A percentile compares a stretch with the other conserved stretches of the same genome.
Conservation (phyloP, 2,888 invertebrate genomes). For the Andricus curvator region DNA sequence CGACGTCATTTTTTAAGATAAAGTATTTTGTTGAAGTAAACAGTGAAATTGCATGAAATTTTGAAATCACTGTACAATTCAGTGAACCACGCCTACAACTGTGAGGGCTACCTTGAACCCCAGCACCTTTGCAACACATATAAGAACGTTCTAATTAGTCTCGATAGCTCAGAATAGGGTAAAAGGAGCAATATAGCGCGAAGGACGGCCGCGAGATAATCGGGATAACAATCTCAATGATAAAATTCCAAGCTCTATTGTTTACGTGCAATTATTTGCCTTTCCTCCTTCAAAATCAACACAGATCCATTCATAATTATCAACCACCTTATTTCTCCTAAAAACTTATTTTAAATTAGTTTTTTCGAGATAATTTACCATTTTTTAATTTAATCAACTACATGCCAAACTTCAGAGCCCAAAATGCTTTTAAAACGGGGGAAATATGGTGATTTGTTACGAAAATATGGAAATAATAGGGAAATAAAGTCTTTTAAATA, state of each 20-base stretch:
- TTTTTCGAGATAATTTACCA: too few relatives aligned
- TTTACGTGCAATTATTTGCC: slow-evolving; percentile 4
- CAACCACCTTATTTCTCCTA: too few relatives aligned
- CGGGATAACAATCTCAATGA: slow-evolving; percentile 20
- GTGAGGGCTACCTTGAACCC: slow-evolving; percentile 37
- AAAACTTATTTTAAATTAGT: too few relatives aligned
- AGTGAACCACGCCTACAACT: slow-evolving; percentile 21
- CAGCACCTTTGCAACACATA: slow-evolving; percentile 39
- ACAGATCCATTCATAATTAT: not conserved
- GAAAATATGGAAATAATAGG: too few relatives aligned
- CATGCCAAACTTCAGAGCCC: too few relatives aligned
- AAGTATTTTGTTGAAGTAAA: not conserved
- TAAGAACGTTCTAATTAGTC: slow-evolving; percentile 42
- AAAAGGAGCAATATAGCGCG: slow-evolving; percentile 37
- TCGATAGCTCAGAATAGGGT: slow-evolving; percentile 17
- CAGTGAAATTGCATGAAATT: slow-evolving; percentile 10
- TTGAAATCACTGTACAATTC: slow-evolving; percentile 28
- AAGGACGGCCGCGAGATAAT: slow-evolving; percentile 38
- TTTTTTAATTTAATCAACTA: too few relatives aligned
- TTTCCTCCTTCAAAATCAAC: slow-evolving; percentile 3
- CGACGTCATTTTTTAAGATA: not conserved
- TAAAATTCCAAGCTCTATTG: slow-evolving; percentile 23
- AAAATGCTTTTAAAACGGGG: too few relatives aligned
- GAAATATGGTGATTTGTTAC: too few relatives aligned
- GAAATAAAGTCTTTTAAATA: too few relatives aligned